Conservation (phyloP, 2,888 invertebrate species). For the Acanthosepion esculentum region DNA sequence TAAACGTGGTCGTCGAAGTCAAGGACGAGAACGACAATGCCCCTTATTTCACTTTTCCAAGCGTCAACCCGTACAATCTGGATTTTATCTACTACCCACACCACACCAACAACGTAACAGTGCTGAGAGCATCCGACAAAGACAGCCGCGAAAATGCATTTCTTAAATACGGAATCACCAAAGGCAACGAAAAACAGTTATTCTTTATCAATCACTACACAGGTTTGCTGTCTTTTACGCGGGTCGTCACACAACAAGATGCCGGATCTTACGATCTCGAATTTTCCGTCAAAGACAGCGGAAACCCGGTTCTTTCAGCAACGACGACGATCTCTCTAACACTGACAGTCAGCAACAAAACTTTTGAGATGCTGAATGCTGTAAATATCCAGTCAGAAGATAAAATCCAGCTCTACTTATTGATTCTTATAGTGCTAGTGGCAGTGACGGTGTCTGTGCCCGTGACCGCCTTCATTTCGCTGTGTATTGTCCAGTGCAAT, state of each 20-base stretch:
- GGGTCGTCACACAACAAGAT: neutral
- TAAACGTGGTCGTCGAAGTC: conserved; percentile 49
- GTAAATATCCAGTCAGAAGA: neutral
- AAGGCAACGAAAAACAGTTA: neutral
- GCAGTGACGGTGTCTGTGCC: conserved; percentile 22
- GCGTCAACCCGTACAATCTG: neutral
- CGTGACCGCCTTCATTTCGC: conserved; percentile 10
- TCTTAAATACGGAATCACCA: neutral
- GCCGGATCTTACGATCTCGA: neutral
- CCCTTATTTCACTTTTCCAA: neutral
- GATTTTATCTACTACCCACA: neutral
- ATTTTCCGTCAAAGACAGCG: neutral
- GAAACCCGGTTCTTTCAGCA: neutral
- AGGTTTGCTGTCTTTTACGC: neutral
- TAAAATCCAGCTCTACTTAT: neutral
- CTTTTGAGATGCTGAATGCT: neutral
- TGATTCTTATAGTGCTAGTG: neutral
- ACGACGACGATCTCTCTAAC: neutral
- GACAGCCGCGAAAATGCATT: neutral
- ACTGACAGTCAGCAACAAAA: neutral
- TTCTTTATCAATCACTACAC: neutral
- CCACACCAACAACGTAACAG: neutral
- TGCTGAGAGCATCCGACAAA: neutral
- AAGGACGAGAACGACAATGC: neutral
- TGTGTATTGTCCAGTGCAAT: conserved; percentile 23